phyloP scores from a whole-genome alignment of 2,113 vertebrate genomes.

The Hiodon tergisus region DNA sequence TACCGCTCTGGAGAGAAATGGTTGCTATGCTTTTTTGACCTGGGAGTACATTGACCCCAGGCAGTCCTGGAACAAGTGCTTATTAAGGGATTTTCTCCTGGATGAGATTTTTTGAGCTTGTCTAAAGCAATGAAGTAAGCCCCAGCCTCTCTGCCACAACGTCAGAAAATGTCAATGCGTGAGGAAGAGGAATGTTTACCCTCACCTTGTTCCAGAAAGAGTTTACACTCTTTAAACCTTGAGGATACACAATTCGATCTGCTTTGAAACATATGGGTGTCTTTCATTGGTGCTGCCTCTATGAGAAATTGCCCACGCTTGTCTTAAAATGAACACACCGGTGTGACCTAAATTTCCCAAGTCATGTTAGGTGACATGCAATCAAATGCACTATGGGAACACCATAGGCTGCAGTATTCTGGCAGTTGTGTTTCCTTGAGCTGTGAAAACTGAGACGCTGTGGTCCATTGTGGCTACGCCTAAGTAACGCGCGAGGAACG shows the following conservation, averaged over 20 bases:
- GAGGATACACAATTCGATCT: neutral
- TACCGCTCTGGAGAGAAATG: too few relatives aligned
- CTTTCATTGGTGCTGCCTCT: slow-evolving; percentile 2
- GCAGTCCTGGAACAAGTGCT: too few relatives aligned
- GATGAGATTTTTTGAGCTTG: too few relatives aligned
- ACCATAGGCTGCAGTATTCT: neutral
- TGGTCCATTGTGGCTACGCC: too few relatives aligned
- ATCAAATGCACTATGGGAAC: neutral
- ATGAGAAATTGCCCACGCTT: slow-evolving; percentile 7
- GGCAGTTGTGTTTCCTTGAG: neutral
- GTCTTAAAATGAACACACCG: slow-evolving; percentile 12
- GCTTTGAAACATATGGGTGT: slow-evolving; percentile 17
- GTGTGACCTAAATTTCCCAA: slow-evolving; percentile 9
- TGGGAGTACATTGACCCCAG: too few relatives aligned
- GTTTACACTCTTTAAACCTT: slow-evolving; percentile 4
- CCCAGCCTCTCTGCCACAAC: too few relatives aligned
- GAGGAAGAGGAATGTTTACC: too few relatives aligned
- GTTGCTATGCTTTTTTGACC: too few relatives aligned
- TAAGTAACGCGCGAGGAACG: too few relatives aligned
- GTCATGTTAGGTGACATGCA: neutral
- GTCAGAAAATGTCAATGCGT: too few relatives aligned
- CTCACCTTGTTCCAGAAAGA: neutral
- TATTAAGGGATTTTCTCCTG: too few relatives aligned
- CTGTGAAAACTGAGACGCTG: neutral
- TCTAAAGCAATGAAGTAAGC: too few relatives aligned